These are phyloP conservation scores for Aegithalos caudatus DNA, from an alignment of 2,113 vertebrate genomes.

Conservation along the genomic window DNA sequence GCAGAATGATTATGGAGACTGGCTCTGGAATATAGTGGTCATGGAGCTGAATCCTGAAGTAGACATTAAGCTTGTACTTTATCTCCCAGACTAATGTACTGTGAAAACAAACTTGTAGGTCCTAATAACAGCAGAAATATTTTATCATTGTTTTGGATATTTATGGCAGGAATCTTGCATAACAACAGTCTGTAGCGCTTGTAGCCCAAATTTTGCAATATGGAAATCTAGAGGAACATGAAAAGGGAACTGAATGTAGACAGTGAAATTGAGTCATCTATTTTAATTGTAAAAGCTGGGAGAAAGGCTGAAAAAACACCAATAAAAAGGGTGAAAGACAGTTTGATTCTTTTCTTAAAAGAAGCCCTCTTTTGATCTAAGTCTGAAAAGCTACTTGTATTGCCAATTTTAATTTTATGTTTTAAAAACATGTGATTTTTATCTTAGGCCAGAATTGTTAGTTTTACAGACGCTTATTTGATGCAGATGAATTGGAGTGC, in stretches of 20 bases:
- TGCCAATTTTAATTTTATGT: constrained; percentile 60
- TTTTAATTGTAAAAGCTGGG: constrained; percentile 55
- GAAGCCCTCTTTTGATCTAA: constrained; percentile 55
- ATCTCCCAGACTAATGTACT: constrained; percentile 36
- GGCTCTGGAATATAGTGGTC: not conserved
- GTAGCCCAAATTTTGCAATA: constrained; percentile 49
- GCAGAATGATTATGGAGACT: not conserved
- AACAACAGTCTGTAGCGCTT: not conserved
- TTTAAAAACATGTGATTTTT: constrained; percentile 69
- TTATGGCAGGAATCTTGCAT: constrained; percentile 36
- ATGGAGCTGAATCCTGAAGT: constrained; percentile 5
- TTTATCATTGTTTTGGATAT: constrained; percentile 51
- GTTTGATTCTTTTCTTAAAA: constrained; percentile 45
- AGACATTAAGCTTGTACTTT: constrained; percentile 3
- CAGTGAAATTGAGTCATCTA: constrained; percentile 47
- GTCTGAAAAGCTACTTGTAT: constrained; percentile 59
- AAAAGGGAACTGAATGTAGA: constrained; percentile 54
- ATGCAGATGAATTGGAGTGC: constrained; percentile 62
- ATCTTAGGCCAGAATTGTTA: constrained; percentile 58
- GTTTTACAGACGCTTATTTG: constrained; percentile 52
- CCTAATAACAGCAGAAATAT: constrained; percentile 53
- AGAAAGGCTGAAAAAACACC: constrained; percentile 41
- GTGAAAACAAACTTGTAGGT: constrained; percentile 58
- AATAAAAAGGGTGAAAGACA: constrained; percentile 54
- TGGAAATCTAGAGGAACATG: constrained; percentile 53